A percentile compares a stretch with the other conserved stretches of the same genome.
Evolutionary conservation across 1,140 invertebrate genomes (phyloP).

Genomic region (Conus ventricosus): DNA sequence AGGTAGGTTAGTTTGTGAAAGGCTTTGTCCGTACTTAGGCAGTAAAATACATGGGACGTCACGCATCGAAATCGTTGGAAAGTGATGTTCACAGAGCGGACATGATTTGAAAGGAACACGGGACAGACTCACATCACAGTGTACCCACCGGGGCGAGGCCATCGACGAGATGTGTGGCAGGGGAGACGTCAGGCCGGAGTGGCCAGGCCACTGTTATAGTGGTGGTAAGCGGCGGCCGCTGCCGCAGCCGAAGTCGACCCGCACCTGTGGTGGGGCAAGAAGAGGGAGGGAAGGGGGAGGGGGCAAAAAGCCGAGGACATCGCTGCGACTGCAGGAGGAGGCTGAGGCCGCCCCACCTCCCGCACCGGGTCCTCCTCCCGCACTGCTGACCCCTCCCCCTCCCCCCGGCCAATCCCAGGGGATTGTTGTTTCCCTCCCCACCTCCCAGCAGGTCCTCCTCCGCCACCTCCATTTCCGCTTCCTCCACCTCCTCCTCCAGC

Average conservation of each 20-base stretch:
- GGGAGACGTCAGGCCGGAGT: slow-evolving; percentile 60
- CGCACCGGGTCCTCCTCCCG: slow-evolving; percentile 30
- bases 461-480: neutral
- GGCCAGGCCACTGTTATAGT: slow-evolving; percentile 51
- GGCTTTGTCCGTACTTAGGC: no score
- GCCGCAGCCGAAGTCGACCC: slow-evolving; percentile 38
- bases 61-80: no score
- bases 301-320: slow-evolving; percentile 69
- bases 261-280: slow-evolving; percentile 55
- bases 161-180: slow-evolving; percentile 72
- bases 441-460: neutral
- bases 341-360: slow-evolving; percentile 7
- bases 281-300: slow-evolving; percentile 63
- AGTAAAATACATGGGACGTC: no score
- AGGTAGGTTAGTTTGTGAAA: no score
- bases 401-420: neutral
- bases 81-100: no score
- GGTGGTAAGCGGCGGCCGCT: slow-evolving; percentile 59
- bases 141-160: slow-evolving; percentile 52
- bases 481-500: neutral
- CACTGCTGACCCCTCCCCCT: neutral
- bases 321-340: slow-evolving; percentile 41
- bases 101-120: no score
- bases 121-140: no score
- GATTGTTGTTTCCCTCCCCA: neutral